Conservation (phyloP, 2,113 vertebrate species). For the Sander vitreus region DNA sequence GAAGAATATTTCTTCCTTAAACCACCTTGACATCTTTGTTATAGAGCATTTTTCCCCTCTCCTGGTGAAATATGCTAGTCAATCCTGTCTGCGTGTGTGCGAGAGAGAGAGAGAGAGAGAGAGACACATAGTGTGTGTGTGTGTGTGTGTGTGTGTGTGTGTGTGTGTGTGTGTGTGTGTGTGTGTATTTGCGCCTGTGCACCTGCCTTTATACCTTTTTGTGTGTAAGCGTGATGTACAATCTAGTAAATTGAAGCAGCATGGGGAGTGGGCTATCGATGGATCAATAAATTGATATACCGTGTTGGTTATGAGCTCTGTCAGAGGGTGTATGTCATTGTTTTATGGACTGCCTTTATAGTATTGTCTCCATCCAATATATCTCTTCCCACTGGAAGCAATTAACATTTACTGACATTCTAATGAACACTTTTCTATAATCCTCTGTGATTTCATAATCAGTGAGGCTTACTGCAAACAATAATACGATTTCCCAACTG, state of each 20-base stretch:
- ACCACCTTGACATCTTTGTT: constrained; percentile 81
- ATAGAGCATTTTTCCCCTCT: constrained; percentile 69
- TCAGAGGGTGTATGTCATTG: constrained; percentile 73
- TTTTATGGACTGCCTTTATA: constrained; percentile 75
- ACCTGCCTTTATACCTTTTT: constrained; percentile 54
- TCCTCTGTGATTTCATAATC: constrained; percentile 75
- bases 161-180: constrained; percentile 19
- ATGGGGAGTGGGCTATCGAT: constrained; percentile 63
- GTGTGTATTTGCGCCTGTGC: constrained; percentile 47
- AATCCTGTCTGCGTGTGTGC: constrained; percentile 34
- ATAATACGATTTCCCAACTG: constrained; percentile 74
- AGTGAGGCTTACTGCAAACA: constrained; percentile 70
- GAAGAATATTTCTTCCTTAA: constrained; percentile 80
- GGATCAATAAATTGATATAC: constrained; percentile 78
- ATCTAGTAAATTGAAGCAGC: constrained; percentile 73
- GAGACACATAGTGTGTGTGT: constrained; percentile 39
- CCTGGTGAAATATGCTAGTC: constrained; percentile 73
- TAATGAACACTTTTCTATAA: constrained; percentile 76
- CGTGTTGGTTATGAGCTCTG: constrained; percentile 69
- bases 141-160: constrained; percentile 8
- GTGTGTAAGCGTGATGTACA: constrained; percentile 65
- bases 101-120: background rate
- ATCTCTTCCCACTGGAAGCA: constrained; percentile 77
- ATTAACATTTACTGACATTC: constrained; percentile 82
- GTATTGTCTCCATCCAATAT: constrained; percentile 62